Evolutionary conservation across 2,113 vertebrate species (phyloP), one percentile per base, ranked within the genome.

Genomic region (Hypomesus transpacificus): DNA sequence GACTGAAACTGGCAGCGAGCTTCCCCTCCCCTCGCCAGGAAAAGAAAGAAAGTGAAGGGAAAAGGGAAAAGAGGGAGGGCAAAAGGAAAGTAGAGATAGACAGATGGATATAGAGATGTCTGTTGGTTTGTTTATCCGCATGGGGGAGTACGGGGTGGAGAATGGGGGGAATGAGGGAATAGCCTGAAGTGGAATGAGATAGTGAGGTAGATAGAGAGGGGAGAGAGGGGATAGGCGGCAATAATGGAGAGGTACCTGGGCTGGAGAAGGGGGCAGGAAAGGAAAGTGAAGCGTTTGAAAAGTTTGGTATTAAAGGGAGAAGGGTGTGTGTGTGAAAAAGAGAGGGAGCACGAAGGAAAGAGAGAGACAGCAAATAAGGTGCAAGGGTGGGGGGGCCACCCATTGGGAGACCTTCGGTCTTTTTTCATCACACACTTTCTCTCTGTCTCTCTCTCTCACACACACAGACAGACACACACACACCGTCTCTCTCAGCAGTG

Each of bases 1-100:
- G 90, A 93, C 88, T 91, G 81, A 91, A 92, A 92, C 89, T 93
- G 91, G 91, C 92, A 92, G 90, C 79, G 54, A 88, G 91, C 86
- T 93, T 93, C 91, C 92, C 89, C 86, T 91, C 89, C 84, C 87
- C 76, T 84, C 76, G 56, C 76, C 76, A 77, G 85, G 90, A 85
- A 88, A 86, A 85, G 84, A 82, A 76, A 68, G 76, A 83, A 74
- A 68, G 69, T 77, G 68, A 69, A 68, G 73, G 81, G 77, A 79
- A 63, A 77, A 75, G 74, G 81, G 77, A 67, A 78, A 71, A 70
- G 68, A 67, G 70, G 67, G 59, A 80, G 68, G 77, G 81, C 39
- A 82, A 87, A 82, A 87, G 84, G 81, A 89, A 88, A 86, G 77
- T 58, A 85, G 83, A 80, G 83, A 82, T 83, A 87, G 86, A 85